Conservation (phyloP, 2,797 vertebrate genomes). For the Tragopan temminckii region DNA sequence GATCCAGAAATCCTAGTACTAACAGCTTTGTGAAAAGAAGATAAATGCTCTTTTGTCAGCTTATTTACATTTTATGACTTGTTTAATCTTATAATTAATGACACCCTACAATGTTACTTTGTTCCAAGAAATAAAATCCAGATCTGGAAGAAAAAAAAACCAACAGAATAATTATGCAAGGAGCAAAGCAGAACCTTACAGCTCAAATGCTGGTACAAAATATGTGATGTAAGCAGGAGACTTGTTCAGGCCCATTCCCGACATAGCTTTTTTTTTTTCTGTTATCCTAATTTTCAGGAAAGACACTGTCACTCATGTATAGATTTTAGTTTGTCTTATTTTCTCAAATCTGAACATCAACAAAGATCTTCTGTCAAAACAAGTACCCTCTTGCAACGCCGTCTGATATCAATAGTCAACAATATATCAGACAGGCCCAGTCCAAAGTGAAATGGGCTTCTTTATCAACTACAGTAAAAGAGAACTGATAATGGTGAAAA, state of each 20-base stretch:
- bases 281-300: not conserved
- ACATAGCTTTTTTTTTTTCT: not conserved
- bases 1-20: constrained; percentile 63
- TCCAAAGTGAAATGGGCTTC: not conserved
- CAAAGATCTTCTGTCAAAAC: not conserved
- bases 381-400: not conserved
- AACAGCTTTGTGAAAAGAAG: constrained; percentile 52
- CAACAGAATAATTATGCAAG: constrained; percentile 4
- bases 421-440: not conserved
- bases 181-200: not conserved
- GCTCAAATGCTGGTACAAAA: not conserved
- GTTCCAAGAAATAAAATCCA: constrained; percentile 64
- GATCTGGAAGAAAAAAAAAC: not conserved
- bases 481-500: not conserved
- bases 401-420: not conserved
- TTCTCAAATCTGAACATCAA: not conserved
- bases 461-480: not conserved
- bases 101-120: constrained; percentile 39
- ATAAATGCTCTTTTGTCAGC: constrained; percentile 69
- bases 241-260: not conserved
- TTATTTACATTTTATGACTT: constrained; percentile 66
- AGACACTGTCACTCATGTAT: not conserved
- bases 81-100: constrained; percentile 67
- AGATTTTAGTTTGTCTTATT: not conserved
- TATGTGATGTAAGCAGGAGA: not conserved